Evolutionary conservation across 2,113 vertebrate genomes (phyloP), one percentile per base, ranked within the genome.

Genomic region (Nothoprocta perdicaria): DNA sequence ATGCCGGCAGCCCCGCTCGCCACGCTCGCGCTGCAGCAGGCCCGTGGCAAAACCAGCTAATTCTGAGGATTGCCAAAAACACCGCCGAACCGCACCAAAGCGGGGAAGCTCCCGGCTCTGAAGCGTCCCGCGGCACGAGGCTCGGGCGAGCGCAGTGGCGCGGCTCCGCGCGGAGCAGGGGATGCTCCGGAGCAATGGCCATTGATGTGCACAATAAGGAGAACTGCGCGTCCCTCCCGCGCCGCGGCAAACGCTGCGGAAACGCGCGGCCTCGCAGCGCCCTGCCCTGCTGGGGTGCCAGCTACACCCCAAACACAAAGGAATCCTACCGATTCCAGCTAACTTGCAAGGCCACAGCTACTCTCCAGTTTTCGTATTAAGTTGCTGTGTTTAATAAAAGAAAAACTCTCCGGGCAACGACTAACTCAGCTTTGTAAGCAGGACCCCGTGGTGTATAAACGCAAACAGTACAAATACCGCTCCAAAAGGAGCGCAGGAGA

Each of bases 161-260:
- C 45, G 31, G 4, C 0, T 11, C 18, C 53, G 78, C 84, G 1
- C 3, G 33, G 26, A 43, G 58, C 43, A 1, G 3, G 38, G 58
- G 61, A 55, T 22, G 23, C 24, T 8, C 18, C 29, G 7, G 2
- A 35, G 76, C 16, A 5, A 12, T 3, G 1, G 15, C 8, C 35
- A 38, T 1, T 0, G 5, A 46, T 2, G 2, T 2, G 6, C 40
- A 12, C 46, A 33, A 3, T 3, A 5, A 5, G 29, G 60, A 0
- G 80, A 43, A 12, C 53, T 1, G 0, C 68, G 3, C 2, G 46
- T 69, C 10, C 2, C 38, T 0, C 24, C 0, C 1, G 0, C 1
- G 0, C 46, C 1, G 43, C 0, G 1, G 38, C 2, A 22, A 26
- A 3, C 14, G 0, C 41, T 1, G 55, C 75, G 7, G 71, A 60